Base-by-base conservation (phyloP, 2,113 vertebrate genomes). In the Pycnonotus jocosus region DNA sequence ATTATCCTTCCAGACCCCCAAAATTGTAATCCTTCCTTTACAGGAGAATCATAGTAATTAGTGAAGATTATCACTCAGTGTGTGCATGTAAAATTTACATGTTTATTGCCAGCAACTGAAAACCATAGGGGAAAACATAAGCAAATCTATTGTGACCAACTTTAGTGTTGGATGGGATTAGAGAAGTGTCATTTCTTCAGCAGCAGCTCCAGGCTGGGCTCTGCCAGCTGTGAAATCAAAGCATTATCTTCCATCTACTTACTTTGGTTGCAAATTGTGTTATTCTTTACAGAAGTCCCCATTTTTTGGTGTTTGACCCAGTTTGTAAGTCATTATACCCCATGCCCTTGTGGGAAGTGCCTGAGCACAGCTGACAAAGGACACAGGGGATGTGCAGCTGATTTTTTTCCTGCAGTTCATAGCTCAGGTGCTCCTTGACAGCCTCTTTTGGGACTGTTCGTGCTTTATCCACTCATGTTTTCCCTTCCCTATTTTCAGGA, bases 361-460 rank as follows among this genome's bases (percentile, higher is more conserved):
- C 56, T 25, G 69, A 69, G 33, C 11, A 0, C 0, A 73, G 61
- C 19, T 2, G 2, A 3, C 3, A 5, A 1, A 65, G 70, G 57
- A 61, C 2, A 3, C 38, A 27, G 10, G 18, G n/a, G 33, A n/a
- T 0, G 0, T 54, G 25, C 37, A 44, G 30, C 15, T 68, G 57
- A 10, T 68, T 25, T 77, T 7, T 38, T 38, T 38, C 30, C 65
- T 72, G 27, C 18, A 15, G 40, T 60, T 91, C 45, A 15, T 51
- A 58, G 21, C 56, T 88, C 51, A 64, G 68, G 45, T 88, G 45
- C 51, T 84, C 30, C 65, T 54, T 40, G n/a, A 48, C 27, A 86
- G 47, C 30, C 47, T 54, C 4, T 68, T 81, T 11, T 70, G 68
- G 15, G 62, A 61, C 45, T 78, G 9, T 27, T 84, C 35, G 40